phyloP scores from a whole-genome alignment of 2,888 invertebrate species.

The Polyommatus iphigenia region DNA sequence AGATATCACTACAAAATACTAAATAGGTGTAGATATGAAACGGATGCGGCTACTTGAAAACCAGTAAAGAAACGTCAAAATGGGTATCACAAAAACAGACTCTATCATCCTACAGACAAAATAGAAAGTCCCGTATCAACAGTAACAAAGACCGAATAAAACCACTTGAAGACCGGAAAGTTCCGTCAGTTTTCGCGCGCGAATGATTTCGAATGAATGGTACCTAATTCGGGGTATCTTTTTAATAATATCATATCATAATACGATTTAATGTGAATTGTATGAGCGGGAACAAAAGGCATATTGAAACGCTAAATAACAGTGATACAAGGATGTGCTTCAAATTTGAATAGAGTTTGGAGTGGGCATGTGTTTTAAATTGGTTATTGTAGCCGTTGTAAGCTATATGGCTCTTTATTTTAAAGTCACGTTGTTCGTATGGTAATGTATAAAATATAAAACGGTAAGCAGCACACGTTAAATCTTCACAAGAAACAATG shows the following conservation, averaged over 20 bases:
- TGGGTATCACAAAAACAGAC: slow-evolving; percentile 34
- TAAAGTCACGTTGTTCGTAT: background rate
- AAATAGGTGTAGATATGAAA: slow-evolving; percentile 41
- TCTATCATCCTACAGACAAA: slow-evolving; percentile 30
- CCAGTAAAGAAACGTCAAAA: slow-evolving; percentile 44
- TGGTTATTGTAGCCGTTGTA: slow-evolving; percentile 38
- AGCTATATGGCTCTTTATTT: slow-evolving; percentile 37
- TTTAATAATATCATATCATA: slow-evolving; percentile 74
- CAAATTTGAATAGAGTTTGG: slow-evolving; percentile 44
- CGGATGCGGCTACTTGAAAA: slow-evolving; percentile 57
- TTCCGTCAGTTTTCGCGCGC: slow-evolving; percentile 70
- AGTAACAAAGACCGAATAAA: slow-evolving; percentile 46
- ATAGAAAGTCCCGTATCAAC: slow-evolving; percentile 33
- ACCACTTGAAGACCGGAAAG: slow-evolving; percentile 76
- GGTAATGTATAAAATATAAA: background rate
- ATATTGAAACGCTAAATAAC: slow-evolving; percentile 43
- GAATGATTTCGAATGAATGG: slow-evolving; percentile 58
- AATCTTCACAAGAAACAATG: background rate
- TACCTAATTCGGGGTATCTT: slow-evolving; percentile 67
- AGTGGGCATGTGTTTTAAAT: slow-evolving; percentile 47
- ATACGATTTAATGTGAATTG: slow-evolving; percentile 53
- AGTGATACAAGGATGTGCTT: slow-evolving; percentile 47
- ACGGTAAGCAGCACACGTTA: background rate
- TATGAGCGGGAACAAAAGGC: slow-evolving; percentile 50
- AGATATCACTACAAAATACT: background rate